Percentiles rank a stretch among this genome's conserved stretches.
Conservation (phyloP, 37 sponge, comb jelly and placozoan species). For the Axinella damicornis region DNA sequence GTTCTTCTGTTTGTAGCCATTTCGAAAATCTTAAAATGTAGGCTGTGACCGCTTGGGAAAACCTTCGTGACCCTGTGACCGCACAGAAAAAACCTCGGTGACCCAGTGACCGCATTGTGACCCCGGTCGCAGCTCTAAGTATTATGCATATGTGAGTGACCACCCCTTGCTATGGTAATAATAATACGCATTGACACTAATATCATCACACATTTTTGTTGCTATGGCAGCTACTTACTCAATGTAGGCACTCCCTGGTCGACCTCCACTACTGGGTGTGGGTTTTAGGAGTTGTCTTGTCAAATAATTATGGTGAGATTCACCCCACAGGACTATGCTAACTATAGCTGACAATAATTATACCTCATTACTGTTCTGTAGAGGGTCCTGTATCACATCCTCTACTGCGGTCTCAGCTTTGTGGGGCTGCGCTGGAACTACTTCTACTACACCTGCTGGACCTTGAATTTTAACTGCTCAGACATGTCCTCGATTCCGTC, state of each 20-base stretch:
- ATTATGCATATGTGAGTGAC: too few species aligned
- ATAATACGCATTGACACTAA: too few species aligned
- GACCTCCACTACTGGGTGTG: slow-evolving; percentile 64
- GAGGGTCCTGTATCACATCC: slow-evolving; percentile 59
- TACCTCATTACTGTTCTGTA: not conserved
- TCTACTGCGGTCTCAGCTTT: slow-evolving; percentile 73
- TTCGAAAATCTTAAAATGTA: too few species aligned
- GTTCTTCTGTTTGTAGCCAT: too few species aligned
- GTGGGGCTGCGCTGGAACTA: slow-evolving; percentile 64
- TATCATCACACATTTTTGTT: too few species aligned
- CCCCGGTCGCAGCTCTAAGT: too few species aligned
- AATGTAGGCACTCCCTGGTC: slow-evolving; percentile 36
- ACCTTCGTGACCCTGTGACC: too few species aligned
- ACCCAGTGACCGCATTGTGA: too few species aligned
- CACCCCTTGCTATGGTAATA: too few species aligned
- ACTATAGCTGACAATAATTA: too few species aligned
- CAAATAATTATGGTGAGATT: slow-evolving; percentile 38
- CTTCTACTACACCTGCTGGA: slow-evolving; percentile 93
- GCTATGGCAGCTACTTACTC: not conserved
- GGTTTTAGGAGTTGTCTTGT: slow-evolving; percentile 43
- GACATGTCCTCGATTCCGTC: slow-evolving; percentile 87
- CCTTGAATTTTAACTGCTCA: slow-evolving; percentile 73
- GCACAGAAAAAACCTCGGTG: too few species aligned
- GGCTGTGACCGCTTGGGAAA: too few species aligned
- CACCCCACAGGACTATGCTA: not conserved